Base-by-base conservation (phyloP, 2,113 vertebrate species). In the Herpetotheres cachinnans region DNA sequence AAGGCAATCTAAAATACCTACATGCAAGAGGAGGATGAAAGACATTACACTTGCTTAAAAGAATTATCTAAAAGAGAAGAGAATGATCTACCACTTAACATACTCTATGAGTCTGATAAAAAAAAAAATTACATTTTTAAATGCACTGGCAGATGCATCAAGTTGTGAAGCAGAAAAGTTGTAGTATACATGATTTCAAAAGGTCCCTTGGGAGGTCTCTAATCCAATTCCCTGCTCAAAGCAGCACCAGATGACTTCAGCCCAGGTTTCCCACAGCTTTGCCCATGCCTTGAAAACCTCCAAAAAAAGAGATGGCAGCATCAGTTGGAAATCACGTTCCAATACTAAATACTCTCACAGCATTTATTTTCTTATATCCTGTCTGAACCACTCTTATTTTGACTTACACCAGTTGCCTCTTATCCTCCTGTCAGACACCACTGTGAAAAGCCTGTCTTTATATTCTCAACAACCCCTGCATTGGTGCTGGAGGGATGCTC, bases 401-500 rank as follows among this genome's bases (percentile, higher is more conserved):
- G 55, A 56, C 9, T 87, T 47, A 17, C 0, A 25, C 9, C 4
- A 42, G 8, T 44, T 88, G 8, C 13, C 24, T n/a, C 16, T 61
- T 66, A n/a, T 19, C n/a, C 3, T 56, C 2, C 19, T 54, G 40
- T 71, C 27, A 67, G 10, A 6, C 5, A 67, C 19, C 16, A 34
- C 6, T 50, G 12, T 34, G 42, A 79, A 82, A 76, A 85, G 6
- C 9, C 25, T 47, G 11, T 14, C 29, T 81, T 38, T 26, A 22
- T 52, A 30, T 71, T 44, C 14, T n/a, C 36, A 46, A 2, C 0
- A 0, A 47, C 24, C 24, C 38, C 10, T 12, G 8, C 9, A 13
- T 2, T 52, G 44, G 18, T 61, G 21, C 50, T 36, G 20, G 40
- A 14, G 22, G 10, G 7, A 16, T 70, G 42, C 13, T 63, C 5